Conservation (phyloP, 1,140 invertebrate species). For the Xylocopa sonorina region DNA sequence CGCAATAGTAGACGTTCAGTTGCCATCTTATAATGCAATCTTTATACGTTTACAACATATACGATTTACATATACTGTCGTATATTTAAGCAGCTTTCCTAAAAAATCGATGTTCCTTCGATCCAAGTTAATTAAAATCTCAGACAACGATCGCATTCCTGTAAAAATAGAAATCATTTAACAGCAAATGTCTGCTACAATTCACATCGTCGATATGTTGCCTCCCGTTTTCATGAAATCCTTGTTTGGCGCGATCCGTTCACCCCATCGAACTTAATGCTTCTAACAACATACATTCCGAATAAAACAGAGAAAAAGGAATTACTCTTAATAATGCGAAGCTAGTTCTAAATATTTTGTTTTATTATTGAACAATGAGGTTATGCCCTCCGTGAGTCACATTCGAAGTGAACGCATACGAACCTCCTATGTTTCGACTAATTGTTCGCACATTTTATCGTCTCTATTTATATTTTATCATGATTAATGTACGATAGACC, state of each 20-base stretch:
- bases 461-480: background rate
- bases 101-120: background rate
- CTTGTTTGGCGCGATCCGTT: background rate
- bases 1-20: background rate
- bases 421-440: background rate
- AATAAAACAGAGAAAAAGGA: background rate
- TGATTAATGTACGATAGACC: background rate
- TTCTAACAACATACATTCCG: background rate
- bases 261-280: background rate
- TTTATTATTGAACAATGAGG: background rate
- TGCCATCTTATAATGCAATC: constrained; percentile 10
- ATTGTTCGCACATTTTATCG: background rate
- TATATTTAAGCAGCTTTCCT: background rate
- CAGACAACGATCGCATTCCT: background rate
- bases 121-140: background rate
- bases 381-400: constrained; percentile 19
- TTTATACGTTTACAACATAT: constrained; percentile 1
- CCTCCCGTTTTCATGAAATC: background rate
- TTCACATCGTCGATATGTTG: background rate
- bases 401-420: background rate
- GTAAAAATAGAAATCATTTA: constrained; percentile 7
- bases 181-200: background rate
- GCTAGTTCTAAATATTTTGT: background rate
- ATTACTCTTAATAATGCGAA: background rate
- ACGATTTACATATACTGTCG: background rate